A percentile compares a stretch with the other conserved stretches of the same genome.
These are phyloP conservation scores for Athalia cordata DNA, from an alignment of 2,888 invertebrate species.

Conservation along the genomic window DNA sequence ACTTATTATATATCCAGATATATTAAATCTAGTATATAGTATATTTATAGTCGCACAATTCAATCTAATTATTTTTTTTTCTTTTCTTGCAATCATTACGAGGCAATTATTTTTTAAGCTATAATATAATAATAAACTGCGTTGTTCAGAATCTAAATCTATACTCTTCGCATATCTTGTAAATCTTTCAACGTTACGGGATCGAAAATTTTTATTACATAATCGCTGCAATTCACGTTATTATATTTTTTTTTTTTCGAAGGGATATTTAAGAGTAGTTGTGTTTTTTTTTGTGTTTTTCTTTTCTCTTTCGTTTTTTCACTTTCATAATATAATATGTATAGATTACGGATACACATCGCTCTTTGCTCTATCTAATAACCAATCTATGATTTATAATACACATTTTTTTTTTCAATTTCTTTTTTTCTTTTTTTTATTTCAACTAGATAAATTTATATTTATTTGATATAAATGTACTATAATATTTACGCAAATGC, in stretches of 20 bases:
- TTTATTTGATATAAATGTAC: not conserved
- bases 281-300: not conserved
- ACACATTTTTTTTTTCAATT: conserved; percentile 32
- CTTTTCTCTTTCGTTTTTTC: not conserved
- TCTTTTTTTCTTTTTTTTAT: not conserved
- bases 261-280: not conserved
- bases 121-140: conserved; percentile 1
- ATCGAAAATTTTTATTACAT: not conserved
- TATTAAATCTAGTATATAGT: conserved; percentile 2
- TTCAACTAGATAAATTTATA: not conserved
- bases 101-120: not conserved
- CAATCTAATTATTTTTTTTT: not conserved
- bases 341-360: conserved; percentile 28
- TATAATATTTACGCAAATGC: not conserved
- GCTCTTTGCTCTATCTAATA: conserved; percentile 34
- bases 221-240: not conserved
- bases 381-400: conserved; percentile 47
- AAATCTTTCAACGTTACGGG: too few relatives aligned
- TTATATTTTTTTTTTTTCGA: not conserved
- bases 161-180: too few relatives aligned
- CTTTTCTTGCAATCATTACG: not conserved
- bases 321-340: not conserved
- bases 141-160: too few relatives aligned
- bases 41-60: conserved; percentile 12
- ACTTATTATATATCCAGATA: conserved; percentile 1